A percentile compares a stretch with the other conserved stretches of the same genome.
phyloP scores from a whole-genome alignment of 2,113 vertebrate species.

The Microcebus griseorufus region DNA sequence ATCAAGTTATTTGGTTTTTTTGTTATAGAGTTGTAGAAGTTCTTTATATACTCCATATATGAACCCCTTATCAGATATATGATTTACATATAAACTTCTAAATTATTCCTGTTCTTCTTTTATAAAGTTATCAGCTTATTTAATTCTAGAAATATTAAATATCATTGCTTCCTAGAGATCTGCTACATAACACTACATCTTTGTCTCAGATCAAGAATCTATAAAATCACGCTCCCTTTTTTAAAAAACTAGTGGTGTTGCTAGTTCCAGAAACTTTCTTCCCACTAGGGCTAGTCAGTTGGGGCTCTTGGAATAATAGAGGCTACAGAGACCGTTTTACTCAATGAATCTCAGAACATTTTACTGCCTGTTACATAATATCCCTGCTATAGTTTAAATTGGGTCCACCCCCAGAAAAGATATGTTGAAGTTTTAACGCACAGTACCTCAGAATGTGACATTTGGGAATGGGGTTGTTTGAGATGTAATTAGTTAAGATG shows the following conservation, averaged over 20 bases:
- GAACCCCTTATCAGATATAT: neutral
- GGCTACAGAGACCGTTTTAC: neutral
- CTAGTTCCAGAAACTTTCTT: neutral
- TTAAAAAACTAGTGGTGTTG: neutral
- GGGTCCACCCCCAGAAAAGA: too few relatives aligned
- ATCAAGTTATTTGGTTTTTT: neutral
- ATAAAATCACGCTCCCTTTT: neutral
- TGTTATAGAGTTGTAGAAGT: neutral
- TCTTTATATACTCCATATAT: neutral
- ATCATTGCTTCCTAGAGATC: neutral
- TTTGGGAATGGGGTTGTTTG: neutral
- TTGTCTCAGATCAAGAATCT: neutral
- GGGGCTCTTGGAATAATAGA: neutral
- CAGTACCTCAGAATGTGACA: neutral
- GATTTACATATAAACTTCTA: neutral
- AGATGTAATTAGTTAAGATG: neutral
- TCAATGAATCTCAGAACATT: neutral
- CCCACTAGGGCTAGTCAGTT: neutral
- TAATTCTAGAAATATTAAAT: conserved; percentile 24
- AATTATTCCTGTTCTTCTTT: neutral
- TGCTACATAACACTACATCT: neutral
- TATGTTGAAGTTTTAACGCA: neutral
- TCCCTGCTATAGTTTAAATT: neutral
- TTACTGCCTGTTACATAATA: neutral
- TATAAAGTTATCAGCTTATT: neutral